These are phyloP conservation scores for Ctenodactylus gundi DNA, from an alignment of 2,113 vertebrate species.

Conservation along the genomic window DNA sequence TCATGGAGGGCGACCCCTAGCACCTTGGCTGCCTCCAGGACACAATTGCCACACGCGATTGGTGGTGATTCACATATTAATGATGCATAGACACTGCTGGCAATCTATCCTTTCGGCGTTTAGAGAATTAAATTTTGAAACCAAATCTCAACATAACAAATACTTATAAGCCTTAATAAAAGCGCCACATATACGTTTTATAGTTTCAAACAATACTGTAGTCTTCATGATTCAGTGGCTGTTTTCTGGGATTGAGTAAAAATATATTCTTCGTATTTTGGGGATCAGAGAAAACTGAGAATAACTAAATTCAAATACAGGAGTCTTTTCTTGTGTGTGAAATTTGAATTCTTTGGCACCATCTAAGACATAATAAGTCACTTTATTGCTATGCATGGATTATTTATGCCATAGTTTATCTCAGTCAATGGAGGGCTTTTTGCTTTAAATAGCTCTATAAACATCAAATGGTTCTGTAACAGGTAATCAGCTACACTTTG, in stretches of 20 bases:
- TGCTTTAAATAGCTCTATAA: conserved; percentile 54
- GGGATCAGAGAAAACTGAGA: background rate
- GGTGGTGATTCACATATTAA: background rate
- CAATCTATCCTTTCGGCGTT: background rate
- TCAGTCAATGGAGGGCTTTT: conserved; percentile 33
- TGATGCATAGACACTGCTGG: accelerated
- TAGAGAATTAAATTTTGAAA: background rate
- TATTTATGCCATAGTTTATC: conserved; percentile 29
- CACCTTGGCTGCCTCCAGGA: background rate
- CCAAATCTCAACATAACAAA: background rate
- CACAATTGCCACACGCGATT: background rate
- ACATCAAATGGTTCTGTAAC: conserved; percentile 54
- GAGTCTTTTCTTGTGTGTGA: background rate
- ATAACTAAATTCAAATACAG: background rate
- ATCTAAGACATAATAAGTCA: background rate
- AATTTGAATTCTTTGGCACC: background rate
- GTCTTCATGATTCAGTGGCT: background rate
- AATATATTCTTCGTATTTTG: background rate
- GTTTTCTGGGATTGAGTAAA: background rate
- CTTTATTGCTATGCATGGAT: background rate
- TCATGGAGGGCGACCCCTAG: background rate
- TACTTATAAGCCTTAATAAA: background rate
- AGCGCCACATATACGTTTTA: background rate
- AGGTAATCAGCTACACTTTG: conserved; percentile 43
- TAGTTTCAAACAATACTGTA: background rate